A percentile compares a stretch with the other conserved stretches of the same genome.
Conservation (phyloP, 2,113 vertebrate species). For the Colaptes auratus region DNA sequence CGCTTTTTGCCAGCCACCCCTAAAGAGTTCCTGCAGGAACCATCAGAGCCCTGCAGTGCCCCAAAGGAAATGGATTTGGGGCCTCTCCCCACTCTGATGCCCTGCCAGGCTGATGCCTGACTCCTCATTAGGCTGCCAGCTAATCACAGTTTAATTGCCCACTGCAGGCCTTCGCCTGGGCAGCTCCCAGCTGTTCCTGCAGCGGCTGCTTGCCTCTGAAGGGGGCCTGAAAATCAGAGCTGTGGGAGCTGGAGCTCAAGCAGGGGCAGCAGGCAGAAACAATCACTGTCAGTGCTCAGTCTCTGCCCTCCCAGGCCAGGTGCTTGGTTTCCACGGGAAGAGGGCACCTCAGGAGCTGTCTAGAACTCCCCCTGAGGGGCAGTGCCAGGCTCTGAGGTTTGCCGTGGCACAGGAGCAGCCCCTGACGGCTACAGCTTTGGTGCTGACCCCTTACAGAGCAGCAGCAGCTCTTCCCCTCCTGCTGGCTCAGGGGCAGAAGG, state of each 20-base stretch:
- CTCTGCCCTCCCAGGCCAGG: accelerated
- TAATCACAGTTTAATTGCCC: neutral
- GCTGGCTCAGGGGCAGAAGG: neutral
- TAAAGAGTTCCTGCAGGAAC: neutral
- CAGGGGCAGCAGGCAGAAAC: neutral
- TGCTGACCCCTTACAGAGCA: neutral
- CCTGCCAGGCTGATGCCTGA: neutral
- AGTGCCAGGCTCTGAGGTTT: neutral
- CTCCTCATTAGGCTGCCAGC: neutral
- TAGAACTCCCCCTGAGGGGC: neutral
- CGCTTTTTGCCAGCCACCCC: neutral
- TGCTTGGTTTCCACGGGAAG: neutral
- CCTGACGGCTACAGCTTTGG: neutral
- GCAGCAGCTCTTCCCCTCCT: neutral
- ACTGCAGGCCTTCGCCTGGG: neutral
- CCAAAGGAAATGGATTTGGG: neutral
- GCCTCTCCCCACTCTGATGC: neutral
- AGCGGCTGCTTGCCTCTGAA: neutral
- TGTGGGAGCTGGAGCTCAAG: neutral
- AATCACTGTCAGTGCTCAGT: too few species aligned
- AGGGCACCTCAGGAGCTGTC: too few species aligned
- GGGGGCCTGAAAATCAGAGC: neutral
- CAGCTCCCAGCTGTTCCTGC: neutral
- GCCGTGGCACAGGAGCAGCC: accelerated
- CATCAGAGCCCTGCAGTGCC: neutral